phyloP scores from a whole-genome alignment of 2,888 invertebrate species.

The Sycophila texana region DNA sequence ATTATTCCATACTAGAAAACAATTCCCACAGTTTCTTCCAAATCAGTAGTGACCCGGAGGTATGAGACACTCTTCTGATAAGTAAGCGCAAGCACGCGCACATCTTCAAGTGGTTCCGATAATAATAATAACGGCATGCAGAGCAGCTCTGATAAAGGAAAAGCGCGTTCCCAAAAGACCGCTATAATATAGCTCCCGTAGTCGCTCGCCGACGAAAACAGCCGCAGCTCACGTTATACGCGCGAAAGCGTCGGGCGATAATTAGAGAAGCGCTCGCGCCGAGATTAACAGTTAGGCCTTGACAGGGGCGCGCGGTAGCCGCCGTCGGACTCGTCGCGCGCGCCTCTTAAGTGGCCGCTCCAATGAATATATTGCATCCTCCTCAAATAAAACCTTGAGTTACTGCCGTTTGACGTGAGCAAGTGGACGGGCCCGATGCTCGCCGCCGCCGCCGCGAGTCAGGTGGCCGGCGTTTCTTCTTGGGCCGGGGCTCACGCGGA shows the following conservation, averaged over 20 bases:
- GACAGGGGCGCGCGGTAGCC: conserved; percentile 35
- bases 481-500: conserved; percentile 58
- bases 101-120: too few species aligned
- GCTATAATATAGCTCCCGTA: too few species aligned
- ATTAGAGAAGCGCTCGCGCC: conserved; percentile 10
- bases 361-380: conserved; percentile 70
- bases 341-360: conserved; percentile 59
- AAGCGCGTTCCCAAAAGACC: too few species aligned
- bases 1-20: too few species aligned
- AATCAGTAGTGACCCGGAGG: too few species aligned
- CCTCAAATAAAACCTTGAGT: conserved; percentile 70
- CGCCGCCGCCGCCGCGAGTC: conserved; percentile 62
- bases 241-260: neutral
- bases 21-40: too few species aligned
- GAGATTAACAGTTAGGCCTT: conserved; percentile 43
- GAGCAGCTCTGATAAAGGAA: too few species aligned
- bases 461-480: conserved; percentile 72
- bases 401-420: conserved; percentile 68
- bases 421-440: conserved; percentile 55
- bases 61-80: too few species aligned
- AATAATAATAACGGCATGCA: too few species aligned
- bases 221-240: too few species aligned
- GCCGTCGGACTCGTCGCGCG: conserved; percentile 24
- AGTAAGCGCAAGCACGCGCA: too few species aligned
- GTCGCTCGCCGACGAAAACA: too few species aligned